Percentiles rank a stretch among this genome's conserved stretches.
These are phyloP conservation scores for Philaenus spumarius DNA, from an alignment of 1,140 invertebrate species.

Conservation along the genomic window DNA sequence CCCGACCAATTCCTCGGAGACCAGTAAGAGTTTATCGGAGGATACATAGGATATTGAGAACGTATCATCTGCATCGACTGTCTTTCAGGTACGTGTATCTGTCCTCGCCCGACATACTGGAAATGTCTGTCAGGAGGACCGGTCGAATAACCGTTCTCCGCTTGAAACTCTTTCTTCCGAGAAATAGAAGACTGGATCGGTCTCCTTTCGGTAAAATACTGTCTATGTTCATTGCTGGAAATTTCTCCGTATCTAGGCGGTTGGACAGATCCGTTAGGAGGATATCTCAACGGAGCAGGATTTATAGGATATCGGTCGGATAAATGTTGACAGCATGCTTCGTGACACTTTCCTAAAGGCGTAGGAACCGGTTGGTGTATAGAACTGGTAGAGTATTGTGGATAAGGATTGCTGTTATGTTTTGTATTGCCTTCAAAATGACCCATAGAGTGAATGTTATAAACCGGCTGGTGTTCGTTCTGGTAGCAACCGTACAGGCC, in stretches of 20 bases:
- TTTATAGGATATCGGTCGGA: conserved; percentile 5
- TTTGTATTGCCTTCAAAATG: background rate
- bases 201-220: conserved; percentile 2
- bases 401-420: conserved; percentile 4
- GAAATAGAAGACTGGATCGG: background rate
- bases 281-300: conserved; percentile 7
- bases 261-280: background rate
- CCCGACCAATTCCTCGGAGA: background rate
- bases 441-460: background rate
- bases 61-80: conserved; percentile 6
- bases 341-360: conserved; percentile 2
- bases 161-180: background rate
- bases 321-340: conserved; percentile 11
- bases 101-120: conserved; percentile 3
- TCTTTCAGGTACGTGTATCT: background rate
- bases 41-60: conserved; percentile 8
- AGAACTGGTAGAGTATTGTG: conserved; percentile 2
- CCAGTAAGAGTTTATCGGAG: background rate
- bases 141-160: background rate
- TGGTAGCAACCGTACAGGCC: conserved; percentile 3
- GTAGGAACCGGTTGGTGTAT: conserved; percentile 3
- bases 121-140: background rate
- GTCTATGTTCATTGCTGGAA: background rate
- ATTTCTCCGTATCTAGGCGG: background rate
- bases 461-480: background rate